A percentile compares a stretch with the other conserved stretches of the same genome.
These are phyloP conservation scores for Stomatorhinus ivindoensis DNA, from an alignment of 2,113 vertebrate genomes.

Conservation along the genomic window DNA sequence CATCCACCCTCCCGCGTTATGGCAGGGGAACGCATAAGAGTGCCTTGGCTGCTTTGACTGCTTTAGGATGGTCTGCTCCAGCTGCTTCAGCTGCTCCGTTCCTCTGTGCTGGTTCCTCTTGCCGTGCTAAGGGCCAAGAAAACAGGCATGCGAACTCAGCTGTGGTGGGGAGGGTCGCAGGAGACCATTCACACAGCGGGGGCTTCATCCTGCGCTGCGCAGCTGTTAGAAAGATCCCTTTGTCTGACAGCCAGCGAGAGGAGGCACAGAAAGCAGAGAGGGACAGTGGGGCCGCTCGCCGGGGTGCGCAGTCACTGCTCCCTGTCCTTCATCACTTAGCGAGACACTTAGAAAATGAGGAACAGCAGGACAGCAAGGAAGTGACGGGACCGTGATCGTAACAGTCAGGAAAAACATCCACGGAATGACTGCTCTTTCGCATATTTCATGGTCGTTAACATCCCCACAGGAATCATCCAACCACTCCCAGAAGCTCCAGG, in stretches of 20 bases:
- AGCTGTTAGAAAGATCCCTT: constrained; percentile 8
- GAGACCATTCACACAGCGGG: constrained; percentile 18
- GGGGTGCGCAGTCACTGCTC: background rate
- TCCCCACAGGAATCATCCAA: background rate
- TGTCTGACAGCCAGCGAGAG: background rate
- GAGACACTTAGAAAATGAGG: background rate
- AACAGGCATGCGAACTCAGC: background rate
- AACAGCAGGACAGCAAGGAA: background rate
- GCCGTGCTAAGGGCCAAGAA: background rate
- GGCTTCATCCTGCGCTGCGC: constrained; percentile 20
- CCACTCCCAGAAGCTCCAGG: background rate
- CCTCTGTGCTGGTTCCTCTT: background rate
- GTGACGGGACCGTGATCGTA: too few species aligned
- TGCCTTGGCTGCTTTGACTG: background rate
- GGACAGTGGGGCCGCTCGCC: background rate
- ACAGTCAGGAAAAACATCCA: background rate
- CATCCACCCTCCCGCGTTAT: background rate
- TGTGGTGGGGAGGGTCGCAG: background rate
- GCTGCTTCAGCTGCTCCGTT: background rate
- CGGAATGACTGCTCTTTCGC: background rate
- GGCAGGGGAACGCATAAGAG: background rate
- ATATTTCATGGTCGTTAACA: background rate
- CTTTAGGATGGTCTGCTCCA: background rate
- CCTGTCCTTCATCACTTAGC: background rate
- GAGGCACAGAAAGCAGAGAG: background rate